Evolutionary conservation across 2,113 vertebrate genomes (phyloP), one percentile per base, ranked within the genome.

Genomic region (Oreochromis aureus): DNA sequence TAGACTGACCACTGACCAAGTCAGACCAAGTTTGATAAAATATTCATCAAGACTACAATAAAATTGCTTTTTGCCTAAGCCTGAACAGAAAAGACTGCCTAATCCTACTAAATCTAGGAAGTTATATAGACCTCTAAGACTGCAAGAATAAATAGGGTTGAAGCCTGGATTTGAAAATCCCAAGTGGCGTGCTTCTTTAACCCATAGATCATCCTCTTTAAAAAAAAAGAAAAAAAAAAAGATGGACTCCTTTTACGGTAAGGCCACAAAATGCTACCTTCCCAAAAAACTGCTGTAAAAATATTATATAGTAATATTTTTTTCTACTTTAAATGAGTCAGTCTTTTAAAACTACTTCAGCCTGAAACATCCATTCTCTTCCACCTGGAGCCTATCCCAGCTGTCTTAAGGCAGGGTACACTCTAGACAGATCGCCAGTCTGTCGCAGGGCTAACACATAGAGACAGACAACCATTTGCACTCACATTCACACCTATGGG

Each of bases 161-260:
- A 85, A 54, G 63, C 69, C 22, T 71, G 84, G 53, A 84, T 92
- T 84, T 80, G 19, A 88, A 85, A 87, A 83, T 85, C 71, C 78
- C 48, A 83, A 81, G 32, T 48, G 24, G 32, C 39, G 39, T 83
- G 56, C 56, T 83, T 84, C 36, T 51, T 44, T 73, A 36, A 63
- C 59, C 36, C 59, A 36, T 1, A 63, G 59, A 12, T 63, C 32
- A 11, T 5, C 18, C 32, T 36, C 32, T 63, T 63, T 36, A 12
- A 63, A 63, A 39, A 36, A 63, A 36, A 30, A 13, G 27, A 36
- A 6, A 36, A 32, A 48, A 58, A 61, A 27, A 10, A n/a, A n/a
- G n/a, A n/a, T n/a, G n/a, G 59, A 36, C 59, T 36, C 18, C 19
- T 63, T 63, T 36, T 63, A 63, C 11, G 10, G 32, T 63, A 12